Percentiles rank a stretch among this genome's conserved stretches.
phyloP scores from a whole-genome alignment of 2,797 vertebrate species.

The Holocentrus rufus region DNA sequence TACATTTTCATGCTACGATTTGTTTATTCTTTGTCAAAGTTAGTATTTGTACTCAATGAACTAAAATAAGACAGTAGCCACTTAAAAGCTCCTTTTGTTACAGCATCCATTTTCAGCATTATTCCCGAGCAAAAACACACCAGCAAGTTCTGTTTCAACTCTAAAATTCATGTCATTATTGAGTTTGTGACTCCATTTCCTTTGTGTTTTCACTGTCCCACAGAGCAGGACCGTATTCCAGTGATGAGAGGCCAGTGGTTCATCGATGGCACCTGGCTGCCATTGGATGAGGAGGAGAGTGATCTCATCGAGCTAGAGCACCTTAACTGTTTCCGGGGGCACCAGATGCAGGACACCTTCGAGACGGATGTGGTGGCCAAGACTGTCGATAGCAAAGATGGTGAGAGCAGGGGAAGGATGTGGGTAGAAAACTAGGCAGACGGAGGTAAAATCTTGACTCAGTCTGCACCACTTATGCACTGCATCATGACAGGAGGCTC shows the following conservation, averaged over 20 bases:
- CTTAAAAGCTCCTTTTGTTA: too few species aligned
- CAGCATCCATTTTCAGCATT: too few species aligned
- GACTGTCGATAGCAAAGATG: constrained; percentile 94
- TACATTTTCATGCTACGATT: too few species aligned
- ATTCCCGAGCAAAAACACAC: too few species aligned
- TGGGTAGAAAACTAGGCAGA: constrained; percentile 1
- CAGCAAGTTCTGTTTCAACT: too few species aligned
- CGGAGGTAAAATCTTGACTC: background rate
- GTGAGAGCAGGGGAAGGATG: constrained; percentile 80
- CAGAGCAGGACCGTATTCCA: constrained; percentile 94
- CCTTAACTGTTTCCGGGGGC: constrained; percentile 90
- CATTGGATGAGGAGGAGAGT: constrained; percentile 95
- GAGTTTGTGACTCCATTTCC: background rate
- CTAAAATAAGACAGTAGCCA: too few species aligned
- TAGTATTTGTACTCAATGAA: too few species aligned
- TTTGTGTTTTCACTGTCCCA: constrained; percentile 18
- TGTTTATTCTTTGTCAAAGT: too few species aligned
- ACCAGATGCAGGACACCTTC: constrained; percentile 92
- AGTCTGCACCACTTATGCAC: background rate
- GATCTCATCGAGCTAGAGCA: constrained; percentile 96
- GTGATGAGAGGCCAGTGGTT: constrained; percentile 99
- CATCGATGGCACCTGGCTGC: constrained; percentile 95
- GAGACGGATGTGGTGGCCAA: constrained; percentile 90
- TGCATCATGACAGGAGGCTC: background rate
- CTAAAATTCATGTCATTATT: too few species aligned